phyloP scores from a whole-genome alignment of 2,888 invertebrate genomes.

The Philhelius pedissequus region DNA sequence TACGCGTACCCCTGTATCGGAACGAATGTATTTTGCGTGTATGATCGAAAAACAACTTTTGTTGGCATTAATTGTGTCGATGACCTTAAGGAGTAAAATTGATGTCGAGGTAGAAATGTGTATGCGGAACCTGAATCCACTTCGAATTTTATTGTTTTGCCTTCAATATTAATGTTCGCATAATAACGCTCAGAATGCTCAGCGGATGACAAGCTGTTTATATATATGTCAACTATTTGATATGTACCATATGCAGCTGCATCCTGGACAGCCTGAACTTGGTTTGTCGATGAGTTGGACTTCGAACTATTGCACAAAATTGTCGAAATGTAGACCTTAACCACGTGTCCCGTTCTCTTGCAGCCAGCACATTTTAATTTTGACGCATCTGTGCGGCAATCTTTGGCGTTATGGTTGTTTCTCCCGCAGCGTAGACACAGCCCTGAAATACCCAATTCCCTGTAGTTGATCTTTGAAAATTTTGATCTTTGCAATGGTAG shows the following conservation, averaged over 20 bases:
- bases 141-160: constrained; percentile 1
- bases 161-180: not conserved
- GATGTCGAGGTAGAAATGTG: not conserved
- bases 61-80: not conserved
- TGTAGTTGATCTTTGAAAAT: not conserved
- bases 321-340: not conserved
- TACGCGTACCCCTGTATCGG: not conserved
- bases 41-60: not conserved
- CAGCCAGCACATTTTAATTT: not conserved
- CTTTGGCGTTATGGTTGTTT: not conserved
- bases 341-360: not conserved
- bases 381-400: not conserved
- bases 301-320: not conserved
- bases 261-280: not conserved
- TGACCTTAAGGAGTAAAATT: not conserved
- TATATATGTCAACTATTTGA: not conserved
- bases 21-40: not conserved
- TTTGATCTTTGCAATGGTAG: not conserved
- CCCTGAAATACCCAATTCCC: not conserved
- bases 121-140: not conserved
- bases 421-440: not conserved
- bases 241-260: not conserved
- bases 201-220: not conserved
- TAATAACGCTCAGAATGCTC: not conserved
- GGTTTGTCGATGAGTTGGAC: not conserved